phyloP scores from a whole-genome alignment of 2,113 vertebrate species.

The Callipepla squamata region DNA sequence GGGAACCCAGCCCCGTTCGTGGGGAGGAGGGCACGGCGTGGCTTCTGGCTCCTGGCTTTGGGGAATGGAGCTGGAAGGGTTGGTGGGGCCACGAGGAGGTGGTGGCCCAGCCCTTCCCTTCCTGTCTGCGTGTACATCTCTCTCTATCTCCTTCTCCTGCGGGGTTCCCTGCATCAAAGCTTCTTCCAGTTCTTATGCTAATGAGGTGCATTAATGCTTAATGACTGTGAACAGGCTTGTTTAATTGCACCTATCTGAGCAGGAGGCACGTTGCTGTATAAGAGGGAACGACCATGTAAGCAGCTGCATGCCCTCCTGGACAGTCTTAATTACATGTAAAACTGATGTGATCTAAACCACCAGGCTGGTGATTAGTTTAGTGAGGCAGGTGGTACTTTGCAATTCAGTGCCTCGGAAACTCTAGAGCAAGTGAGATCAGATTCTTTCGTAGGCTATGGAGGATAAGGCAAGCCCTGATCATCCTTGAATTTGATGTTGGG shows the following conservation, averaged over 20 bases:
- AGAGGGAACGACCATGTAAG: constrained; percentile 72
- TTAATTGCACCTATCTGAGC: constrained; percentile 80
- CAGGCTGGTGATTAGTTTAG: constrained; percentile 77
- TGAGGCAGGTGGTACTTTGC: constrained; percentile 76
- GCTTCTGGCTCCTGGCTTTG: constrained; percentile 55
- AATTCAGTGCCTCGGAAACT: constrained; percentile 75
- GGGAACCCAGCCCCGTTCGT: constrained; percentile 37
- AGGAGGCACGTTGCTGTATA: constrained; percentile 76
- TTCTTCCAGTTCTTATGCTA: constrained; percentile 79
- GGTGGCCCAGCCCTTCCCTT: constrained; percentile 29
- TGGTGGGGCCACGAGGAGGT: constrained; percentile 38
- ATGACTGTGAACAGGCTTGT: constrained; percentile 76
- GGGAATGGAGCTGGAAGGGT: constrained; percentile 40
- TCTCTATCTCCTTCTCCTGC: constrained; percentile 62
- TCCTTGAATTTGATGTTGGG: constrained; percentile 58
- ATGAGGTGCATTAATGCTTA: constrained; percentile 80
- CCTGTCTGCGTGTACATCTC: constrained; percentile 51
- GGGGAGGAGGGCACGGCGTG: constrained; percentile 45
- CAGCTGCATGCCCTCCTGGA: constrained; percentile 74
- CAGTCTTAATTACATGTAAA: constrained; percentile 80
- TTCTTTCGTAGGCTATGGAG: constrained; percentile 54
- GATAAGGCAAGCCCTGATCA: constrained; percentile 58
- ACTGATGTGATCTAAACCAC: constrained; percentile 79
- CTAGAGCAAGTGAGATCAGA: constrained; percentile 59
- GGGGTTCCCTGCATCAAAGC: constrained; percentile 67